Conservation (phyloP, 2,797 vertebrate species). For the Dryobates pubescens region DNA sequence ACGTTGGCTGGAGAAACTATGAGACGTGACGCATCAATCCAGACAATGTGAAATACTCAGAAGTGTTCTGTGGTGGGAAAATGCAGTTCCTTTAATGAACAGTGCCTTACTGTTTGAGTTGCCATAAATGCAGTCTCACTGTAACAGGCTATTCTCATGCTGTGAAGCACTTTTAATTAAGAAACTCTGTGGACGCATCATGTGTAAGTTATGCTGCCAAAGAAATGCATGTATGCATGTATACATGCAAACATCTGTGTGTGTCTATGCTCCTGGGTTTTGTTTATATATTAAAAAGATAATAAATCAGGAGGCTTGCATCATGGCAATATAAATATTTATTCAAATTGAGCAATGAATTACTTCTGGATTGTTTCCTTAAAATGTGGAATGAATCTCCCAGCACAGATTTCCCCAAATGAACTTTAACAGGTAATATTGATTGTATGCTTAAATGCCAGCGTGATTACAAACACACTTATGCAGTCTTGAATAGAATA, state of each 20-base stretch:
- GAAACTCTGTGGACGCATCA: not conserved
- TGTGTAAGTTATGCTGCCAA: not conserved
- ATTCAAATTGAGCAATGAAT: not conserved
- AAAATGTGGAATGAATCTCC: not conserved
- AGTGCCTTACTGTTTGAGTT: not conserved
- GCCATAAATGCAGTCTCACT: not conserved
- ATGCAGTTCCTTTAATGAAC: not conserved
- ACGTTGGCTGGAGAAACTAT: not conserved
- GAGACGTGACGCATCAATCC: not conserved
- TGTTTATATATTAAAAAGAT: not conserved
- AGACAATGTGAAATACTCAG: not conserved
- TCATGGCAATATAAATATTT: not conserved
- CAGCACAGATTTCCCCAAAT: not conserved
- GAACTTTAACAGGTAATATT: not conserved
- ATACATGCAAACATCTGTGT: too few species aligned
- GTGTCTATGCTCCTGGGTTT: not conserved
- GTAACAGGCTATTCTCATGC: not conserved
- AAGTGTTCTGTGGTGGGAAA: not conserved
- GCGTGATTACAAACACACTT: not conserved
- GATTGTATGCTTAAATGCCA: not conserved
- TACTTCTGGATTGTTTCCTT: not conserved
- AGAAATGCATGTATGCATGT: not conserved
- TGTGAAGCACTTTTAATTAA: not conserved
- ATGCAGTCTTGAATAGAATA: not conserved
- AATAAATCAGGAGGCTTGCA: not conserved